Percentiles rank a stretch among this genome's conserved stretches.
phyloP scores from a whole-genome alignment of 2,797 vertebrate genomes.

The Pagetopsis macropterus region DNA sequence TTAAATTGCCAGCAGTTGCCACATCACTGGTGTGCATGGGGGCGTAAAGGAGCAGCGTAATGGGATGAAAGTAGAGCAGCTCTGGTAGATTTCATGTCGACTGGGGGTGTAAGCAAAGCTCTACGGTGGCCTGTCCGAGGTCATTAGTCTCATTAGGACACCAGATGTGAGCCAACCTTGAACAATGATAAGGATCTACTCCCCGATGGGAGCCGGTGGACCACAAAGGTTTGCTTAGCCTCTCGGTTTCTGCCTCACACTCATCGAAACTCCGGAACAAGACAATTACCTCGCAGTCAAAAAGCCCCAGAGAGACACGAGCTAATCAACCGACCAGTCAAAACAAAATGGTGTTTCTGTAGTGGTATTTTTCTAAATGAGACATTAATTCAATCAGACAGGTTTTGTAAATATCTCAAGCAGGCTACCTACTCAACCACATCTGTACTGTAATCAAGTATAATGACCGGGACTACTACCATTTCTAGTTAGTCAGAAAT shows the following conservation, averaged over 20 bases:
- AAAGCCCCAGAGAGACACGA: conserved; percentile 50
- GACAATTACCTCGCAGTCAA: conserved; percentile 60
- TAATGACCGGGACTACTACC: conserved; percentile 4
- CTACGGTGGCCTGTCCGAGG: conserved; percentile 51
- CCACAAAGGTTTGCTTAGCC: conserved; percentile 63
- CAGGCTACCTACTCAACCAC: conserved; percentile 20
- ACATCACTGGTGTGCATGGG: conserved; percentile 35
- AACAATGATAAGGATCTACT: conserved; percentile 76
- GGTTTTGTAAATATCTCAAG: conserved; percentile 28
- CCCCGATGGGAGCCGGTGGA: conserved; percentile 60
- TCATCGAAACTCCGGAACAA: conserved; percentile 70
- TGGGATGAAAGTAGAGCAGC: conserved; percentile 32
- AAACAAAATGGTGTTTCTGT: conserved; percentile 58
- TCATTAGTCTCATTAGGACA: conserved; percentile 71
- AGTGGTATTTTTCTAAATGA: conserved; percentile 15
- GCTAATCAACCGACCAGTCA: conserved; percentile 63
- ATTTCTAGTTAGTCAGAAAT: conserved; percentile 3
- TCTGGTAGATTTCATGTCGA: conserved; percentile 45
- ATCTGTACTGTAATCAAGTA: conserved; percentile 2
- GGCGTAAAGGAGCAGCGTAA: conserved; percentile 19
- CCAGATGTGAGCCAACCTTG: conserved; percentile 73
- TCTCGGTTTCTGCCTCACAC: conserved; percentile 58
- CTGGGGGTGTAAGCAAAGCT: conserved; percentile 49
- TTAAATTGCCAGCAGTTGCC: conserved; percentile 26
- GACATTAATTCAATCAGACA: conserved; percentile 29